A percentile compares a stretch with the other conserved stretches of the same genome.
Conservation (phyloP, 2,888 invertebrate genomes). For the Elaeidobius kamerunicus region DNA sequence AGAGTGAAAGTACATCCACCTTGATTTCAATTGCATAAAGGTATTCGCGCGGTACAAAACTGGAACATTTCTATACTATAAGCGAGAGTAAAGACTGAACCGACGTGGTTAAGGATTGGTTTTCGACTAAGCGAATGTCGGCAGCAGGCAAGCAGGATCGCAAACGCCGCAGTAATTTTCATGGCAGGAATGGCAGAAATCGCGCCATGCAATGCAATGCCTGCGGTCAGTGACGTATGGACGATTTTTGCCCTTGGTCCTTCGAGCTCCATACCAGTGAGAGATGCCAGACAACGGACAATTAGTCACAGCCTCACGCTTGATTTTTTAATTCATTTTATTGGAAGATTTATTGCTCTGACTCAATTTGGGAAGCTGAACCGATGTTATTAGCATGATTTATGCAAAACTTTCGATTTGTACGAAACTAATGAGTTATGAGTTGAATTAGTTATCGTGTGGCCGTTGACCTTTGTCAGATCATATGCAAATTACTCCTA, state of each 20-base stretch:
- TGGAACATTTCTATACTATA: constrained; percentile 18
- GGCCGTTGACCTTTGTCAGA: too few relatives aligned
- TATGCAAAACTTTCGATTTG: too few relatives aligned
- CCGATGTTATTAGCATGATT: neutral
- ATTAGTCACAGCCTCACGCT: constrained; percentile 16
- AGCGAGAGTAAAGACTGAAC: constrained; percentile 12
- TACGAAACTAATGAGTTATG: too few relatives aligned
- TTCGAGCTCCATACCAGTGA: constrained; percentile 9
- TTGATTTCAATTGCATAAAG: constrained; percentile 24
- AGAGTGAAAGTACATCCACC: constrained; percentile 26
- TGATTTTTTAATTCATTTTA: constrained; percentile 2
- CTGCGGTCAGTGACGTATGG: constrained; percentile 21
- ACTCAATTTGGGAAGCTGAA: neutral
- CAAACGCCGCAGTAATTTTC: constrained; percentile 15
- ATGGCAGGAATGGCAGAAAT: constrained; percentile 10
- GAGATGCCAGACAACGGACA: constrained; percentile 6
- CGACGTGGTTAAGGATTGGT: constrained; percentile 20
- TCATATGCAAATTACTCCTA: too few relatives aligned
- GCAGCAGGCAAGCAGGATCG: constrained; percentile 17
- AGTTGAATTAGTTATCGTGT: too few relatives aligned
- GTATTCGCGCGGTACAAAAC: constrained; percentile 18
- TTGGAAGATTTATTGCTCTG: neutral
- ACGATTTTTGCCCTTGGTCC: constrained; percentile 21
- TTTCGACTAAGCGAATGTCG: constrained; percentile 21
- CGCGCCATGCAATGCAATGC: constrained; percentile 3